Percentiles rank a stretch among this genome's conserved stretches.
Evolutionary conservation across 2,888 invertebrate genomes (phyloP).

Genomic region (Dolichomitus sp.): DNA sequence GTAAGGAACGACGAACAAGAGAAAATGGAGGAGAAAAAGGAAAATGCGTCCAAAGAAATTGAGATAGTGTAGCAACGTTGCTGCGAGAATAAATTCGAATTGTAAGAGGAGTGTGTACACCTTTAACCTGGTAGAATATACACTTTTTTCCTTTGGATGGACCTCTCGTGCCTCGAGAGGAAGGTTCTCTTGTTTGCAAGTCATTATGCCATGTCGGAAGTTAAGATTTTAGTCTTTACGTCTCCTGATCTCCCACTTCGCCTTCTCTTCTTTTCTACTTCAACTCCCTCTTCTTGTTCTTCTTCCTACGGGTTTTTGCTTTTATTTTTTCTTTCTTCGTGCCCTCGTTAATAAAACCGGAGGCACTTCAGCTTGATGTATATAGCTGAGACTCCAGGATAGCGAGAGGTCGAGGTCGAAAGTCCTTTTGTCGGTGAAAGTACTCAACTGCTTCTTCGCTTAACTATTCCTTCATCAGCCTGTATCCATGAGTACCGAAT

Average conservation of each 20-base stretch:
- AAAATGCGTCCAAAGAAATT: slow-evolving; percentile 6
- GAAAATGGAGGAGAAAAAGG: slow-evolving; percentile 55
- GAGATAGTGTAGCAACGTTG: slow-evolving; percentile 1
- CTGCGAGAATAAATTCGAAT: slow-evolving; percentile 25
- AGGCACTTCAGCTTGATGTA: slow-evolving; percentile 7
- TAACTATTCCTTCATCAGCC: neutral
- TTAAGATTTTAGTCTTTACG: slow-evolving; percentile 68
- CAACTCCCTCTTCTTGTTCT: neutral
- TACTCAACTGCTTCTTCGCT: slow-evolving; percentile 10
- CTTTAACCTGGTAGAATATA: slow-evolving; percentile 19
- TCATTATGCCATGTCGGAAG: slow-evolving; percentile 80
- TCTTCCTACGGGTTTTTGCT: neutral
- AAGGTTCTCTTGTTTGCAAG: slow-evolving; percentile 82
- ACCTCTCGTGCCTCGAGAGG: slow-evolving; percentile 49
- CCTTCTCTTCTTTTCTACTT: slow-evolving; percentile 2
- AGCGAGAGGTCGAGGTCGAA: slow-evolving; percentile 27
- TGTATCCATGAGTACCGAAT: neutral
- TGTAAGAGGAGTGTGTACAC: slow-evolving; percentile 15
- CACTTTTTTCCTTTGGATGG: slow-evolving; percentile 20
- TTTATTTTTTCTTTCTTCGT: neutral
- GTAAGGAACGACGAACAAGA: slow-evolving; percentile 54
- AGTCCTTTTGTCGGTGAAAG: slow-evolving; percentile 13
- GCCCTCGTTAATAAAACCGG: slow-evolving; percentile 36
- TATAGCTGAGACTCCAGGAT: slow-evolving; percentile 2
- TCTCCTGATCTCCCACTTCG: slow-evolving; percentile 46